Conservation (phyloP, 2,797 vertebrate species). For the Ispidina lecontei region DNA sequence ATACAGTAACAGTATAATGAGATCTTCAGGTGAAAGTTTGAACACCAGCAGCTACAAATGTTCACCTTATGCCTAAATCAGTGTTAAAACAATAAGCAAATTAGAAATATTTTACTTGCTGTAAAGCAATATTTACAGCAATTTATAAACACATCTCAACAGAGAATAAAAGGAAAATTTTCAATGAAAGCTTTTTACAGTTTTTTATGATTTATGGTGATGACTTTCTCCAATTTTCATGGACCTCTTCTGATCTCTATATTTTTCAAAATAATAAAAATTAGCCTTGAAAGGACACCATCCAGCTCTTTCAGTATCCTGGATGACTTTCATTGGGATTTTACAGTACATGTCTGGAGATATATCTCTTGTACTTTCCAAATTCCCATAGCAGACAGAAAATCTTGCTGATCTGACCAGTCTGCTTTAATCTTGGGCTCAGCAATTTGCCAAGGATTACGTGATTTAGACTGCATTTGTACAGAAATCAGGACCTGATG, state of each 20-base stretch:
- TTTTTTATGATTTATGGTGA: neutral
- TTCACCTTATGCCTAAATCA: neutral
- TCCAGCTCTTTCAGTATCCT: neutral
- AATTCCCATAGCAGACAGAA: neutral
- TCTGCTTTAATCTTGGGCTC: constrained; percentile 26
- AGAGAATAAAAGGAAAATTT: neutral
- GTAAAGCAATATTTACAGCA: neutral
- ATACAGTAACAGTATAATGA: neutral
- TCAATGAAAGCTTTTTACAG: neutral
- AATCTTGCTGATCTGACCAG: constrained; percentile 12
- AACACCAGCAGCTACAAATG: neutral
- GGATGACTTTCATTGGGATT: neutral
- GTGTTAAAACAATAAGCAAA: neutral
- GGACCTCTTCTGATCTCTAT: neutral
- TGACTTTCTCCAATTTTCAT: neutral
- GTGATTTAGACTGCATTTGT: neutral
- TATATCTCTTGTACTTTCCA: neutral
- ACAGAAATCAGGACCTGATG: neutral
- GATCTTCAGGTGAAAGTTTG: neutral
- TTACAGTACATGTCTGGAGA: neutral
- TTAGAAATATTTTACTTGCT: neutral
- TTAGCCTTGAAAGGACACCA: neutral
- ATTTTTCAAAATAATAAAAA: neutral
- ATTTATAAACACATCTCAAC: neutral
- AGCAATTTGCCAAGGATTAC: constrained; percentile 41